phyloP scores from a whole-genome alignment of 1,140 invertebrate species.

The Danaus plexippus region DNA sequence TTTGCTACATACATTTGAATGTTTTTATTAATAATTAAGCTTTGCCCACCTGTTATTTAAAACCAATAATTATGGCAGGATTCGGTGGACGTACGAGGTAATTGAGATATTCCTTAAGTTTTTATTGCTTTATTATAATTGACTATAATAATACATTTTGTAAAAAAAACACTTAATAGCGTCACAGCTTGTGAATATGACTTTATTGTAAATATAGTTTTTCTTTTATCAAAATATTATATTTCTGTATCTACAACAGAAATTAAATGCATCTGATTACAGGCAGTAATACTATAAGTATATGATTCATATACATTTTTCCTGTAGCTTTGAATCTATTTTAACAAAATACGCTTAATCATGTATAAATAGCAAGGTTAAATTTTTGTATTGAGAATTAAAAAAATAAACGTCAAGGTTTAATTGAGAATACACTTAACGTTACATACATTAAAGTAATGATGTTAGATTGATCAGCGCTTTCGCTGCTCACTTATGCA shows the following conservation, averaged over 20 bases:
- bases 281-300: too few relatives aligned
- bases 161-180: not conserved
- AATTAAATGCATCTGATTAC: not conserved
- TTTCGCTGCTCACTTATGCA: too few relatives aligned
- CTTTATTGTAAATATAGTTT: not conserved
- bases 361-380: too few relatives aligned
- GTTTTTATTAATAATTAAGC: slow-evolving; percentile 23
- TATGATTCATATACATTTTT: too few relatives aligned
- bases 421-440: too few relatives aligned
- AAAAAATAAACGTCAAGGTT: too few relatives aligned
- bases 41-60: slow-evolving; percentile 27
- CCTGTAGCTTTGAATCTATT: too few relatives aligned
- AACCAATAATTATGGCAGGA: slow-evolving; percentile 23
- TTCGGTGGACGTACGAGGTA: slow-evolving; percentile 18
- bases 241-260: slow-evolving; percentile 3
- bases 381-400: too few relatives aligned
- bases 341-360: too few relatives aligned
- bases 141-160: slow-evolving; percentile 13
- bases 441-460: too few relatives aligned
- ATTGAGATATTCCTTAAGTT: slow-evolving; percentile 31
- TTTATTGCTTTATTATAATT: slow-evolving; percentile 30
- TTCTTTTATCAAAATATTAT: not conserved
- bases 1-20: not conserved
- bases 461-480: too few relatives aligned
- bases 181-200: slow-evolving; percentile 4